A percentile compares a stretch with the other conserved stretches of the same genome.
phyloP scores from a whole-genome alignment of 2,113 vertebrate species.

The Paedocypris sp. region DNA sequence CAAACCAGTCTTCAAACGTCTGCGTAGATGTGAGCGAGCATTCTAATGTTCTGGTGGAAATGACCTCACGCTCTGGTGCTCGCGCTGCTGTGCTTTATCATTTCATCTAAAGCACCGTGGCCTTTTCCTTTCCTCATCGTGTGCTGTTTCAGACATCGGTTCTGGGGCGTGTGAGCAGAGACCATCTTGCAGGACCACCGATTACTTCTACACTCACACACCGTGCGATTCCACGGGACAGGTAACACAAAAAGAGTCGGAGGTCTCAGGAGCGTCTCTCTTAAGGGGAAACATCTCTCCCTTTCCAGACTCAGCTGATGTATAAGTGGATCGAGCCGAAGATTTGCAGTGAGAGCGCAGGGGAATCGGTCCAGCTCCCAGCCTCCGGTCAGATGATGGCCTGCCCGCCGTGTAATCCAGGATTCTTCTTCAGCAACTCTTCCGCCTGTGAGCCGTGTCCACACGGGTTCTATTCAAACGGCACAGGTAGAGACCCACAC shows the following conservation, averaged over 20 bases:
- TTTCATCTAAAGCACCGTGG: slow-evolving; percentile 37
- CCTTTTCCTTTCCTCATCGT: slow-evolving; percentile 10
- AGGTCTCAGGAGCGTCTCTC: too few species aligned
- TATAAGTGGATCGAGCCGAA: slow-evolving; percentile 94
- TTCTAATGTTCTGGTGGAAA: slow-evolving; percentile 35
- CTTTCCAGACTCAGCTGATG: slow-evolving; percentile 81
- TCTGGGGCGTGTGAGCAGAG: slow-evolving; percentile 69
- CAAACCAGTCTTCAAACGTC: too few species aligned
- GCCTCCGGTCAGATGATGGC: slow-evolving; percentile 64
- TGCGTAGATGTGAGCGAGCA: slow-evolving; percentile 11
- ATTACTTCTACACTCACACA: slow-evolving; percentile 89
- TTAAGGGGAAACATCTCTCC: too few species aligned
- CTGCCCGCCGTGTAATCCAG: slow-evolving; percentile 90
- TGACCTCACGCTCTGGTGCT: slow-evolving; percentile 1
- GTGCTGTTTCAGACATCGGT: slow-evolving; percentile 54
- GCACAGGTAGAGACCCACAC: slow-evolving; percentile 65
- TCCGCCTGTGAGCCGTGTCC: slow-evolving; percentile 76
- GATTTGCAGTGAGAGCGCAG: slow-evolving; percentile 69
- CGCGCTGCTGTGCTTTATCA: slow-evolving; percentile 25
- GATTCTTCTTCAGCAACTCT: slow-evolving; percentile 70
- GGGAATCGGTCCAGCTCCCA: slow-evolving; percentile 64
- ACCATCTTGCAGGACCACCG: slow-evolving; percentile 73
- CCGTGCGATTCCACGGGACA: slow-evolving; percentile 72
- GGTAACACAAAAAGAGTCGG: slow-evolving; percentile 61
- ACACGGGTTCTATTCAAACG: slow-evolving; percentile 72